Evolutionary conservation across 2,113 vertebrate species (phyloP).

Genomic region (Ophiodon elongatus): DNA sequence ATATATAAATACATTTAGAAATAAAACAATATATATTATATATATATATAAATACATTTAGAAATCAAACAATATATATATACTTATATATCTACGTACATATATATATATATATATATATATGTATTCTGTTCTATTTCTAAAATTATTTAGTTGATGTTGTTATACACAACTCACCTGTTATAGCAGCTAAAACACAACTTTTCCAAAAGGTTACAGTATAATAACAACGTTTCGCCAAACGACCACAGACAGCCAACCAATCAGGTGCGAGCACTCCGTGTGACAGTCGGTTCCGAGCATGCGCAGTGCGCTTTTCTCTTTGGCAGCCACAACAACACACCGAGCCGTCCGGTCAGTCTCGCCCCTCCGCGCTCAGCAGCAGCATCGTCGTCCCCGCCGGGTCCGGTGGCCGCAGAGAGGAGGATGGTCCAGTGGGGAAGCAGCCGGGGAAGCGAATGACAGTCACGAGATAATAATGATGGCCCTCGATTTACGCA

Average conservation of each 20-base stretch:
- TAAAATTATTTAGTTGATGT: background rate
- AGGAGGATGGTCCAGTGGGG: constrained; percentile 70
- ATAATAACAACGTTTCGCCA: background rate
- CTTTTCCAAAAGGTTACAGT: background rate
- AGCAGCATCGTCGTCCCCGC: constrained; percentile 41
- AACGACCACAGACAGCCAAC: constrained; percentile 17
- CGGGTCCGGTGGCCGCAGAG: constrained; percentile 62
- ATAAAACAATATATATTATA: no score
- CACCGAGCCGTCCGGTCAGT: constrained; percentile 39
- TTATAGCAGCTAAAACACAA: constrained; percentile 2
- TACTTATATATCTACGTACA: no score
- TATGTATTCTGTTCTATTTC: background rate
- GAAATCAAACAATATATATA: no score
- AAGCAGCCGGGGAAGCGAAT: constrained; percentile 53
- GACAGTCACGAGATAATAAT: constrained; percentile 63
- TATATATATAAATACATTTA: no score
- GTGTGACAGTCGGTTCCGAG: constrained; percentile 41
- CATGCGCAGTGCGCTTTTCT: constrained; percentile 62
- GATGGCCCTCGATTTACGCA: constrained; percentile 50
- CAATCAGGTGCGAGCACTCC: constrained; percentile 52
- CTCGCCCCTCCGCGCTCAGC: constrained; percentile 51
- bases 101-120: background rate
- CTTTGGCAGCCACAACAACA: constrained; percentile 78
- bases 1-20: no score
- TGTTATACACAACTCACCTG: background rate